Conservation (phyloP, 2,797 vertebrate species). For the Labeo calbasu region DNA sequence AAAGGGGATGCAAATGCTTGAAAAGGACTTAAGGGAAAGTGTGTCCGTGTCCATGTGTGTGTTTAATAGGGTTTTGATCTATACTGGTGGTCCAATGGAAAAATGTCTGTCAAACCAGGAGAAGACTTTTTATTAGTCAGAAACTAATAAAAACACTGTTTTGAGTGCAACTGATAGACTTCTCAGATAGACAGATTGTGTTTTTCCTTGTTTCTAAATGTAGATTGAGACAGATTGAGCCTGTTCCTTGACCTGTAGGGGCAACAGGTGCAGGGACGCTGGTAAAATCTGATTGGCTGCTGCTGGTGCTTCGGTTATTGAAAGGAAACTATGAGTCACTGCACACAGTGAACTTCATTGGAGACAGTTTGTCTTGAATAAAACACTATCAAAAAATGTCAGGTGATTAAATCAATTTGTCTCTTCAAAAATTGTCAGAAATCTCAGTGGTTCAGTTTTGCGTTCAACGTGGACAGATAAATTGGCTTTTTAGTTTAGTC, state of each 20-base stretch:
- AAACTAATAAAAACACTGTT: background rate
- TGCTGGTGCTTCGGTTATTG: background rate
- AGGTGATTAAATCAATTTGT: background rate
- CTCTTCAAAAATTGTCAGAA: background rate
- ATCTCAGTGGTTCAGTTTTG: background rate
- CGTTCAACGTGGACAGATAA: background rate
- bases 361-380: too few relatives aligned
- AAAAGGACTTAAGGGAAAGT: background rate
- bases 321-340: constrained; percentile 22
- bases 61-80: background rate
- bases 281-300: background rate
- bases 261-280: constrained; percentile 25
- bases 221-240: constrained; percentile 8
- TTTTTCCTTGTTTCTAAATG: constrained; percentile 24
- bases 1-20: background rate
- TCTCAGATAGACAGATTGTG: constrained; percentile 8
- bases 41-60: constrained; percentile 1
- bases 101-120: too few relatives aligned
- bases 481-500: background rate
- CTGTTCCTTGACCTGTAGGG: constrained; percentile 7
- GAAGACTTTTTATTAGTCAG: background rate
- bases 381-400: background rate
- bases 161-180: background rate
- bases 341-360: background rate
- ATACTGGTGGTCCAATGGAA: background rate